Conservation (phyloP, 2,888 invertebrate genomes). For the Tenthredo scrophulariae region DNA sequence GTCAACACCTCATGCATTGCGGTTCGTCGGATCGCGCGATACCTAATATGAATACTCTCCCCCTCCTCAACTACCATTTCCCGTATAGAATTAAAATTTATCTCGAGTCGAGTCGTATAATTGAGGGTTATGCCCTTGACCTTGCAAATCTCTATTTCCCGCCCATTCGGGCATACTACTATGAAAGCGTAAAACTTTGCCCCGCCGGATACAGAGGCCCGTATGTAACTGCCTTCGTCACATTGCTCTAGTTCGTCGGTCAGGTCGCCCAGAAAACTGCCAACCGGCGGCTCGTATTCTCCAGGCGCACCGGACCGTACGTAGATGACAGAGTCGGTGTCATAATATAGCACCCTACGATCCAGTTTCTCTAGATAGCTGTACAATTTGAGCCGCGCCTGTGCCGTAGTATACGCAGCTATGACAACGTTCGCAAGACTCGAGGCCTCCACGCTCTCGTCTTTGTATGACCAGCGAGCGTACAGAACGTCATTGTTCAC, state of each 20-base stretch:
- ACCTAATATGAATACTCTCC: too few species aligned
- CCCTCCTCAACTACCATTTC: too few species aligned
- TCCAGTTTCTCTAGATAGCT: constrained; percentile 67
- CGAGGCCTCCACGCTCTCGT: too few species aligned
- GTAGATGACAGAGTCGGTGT: constrained; percentile 74
- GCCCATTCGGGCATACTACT: too few species aligned
- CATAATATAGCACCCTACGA: constrained; percentile 69
- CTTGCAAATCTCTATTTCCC: too few species aligned
- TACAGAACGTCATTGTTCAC: too few species aligned
- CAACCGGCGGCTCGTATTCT: constrained; percentile 63
- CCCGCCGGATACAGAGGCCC: constrained; percentile 70
- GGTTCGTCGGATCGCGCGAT: constrained; percentile 37
- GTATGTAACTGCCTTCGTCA: constrained; percentile 65
- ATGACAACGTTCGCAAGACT: constrained; percentile 67
- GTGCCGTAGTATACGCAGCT: constrained; percentile 72
- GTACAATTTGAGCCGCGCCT: constrained; percentile 70
- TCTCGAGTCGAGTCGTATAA: too few species aligned
- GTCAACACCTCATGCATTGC: constrained; percentile 27
- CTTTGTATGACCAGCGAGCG: too few species aligned
- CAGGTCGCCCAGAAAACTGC: constrained; percentile 70
- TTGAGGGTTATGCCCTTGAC: too few species aligned
- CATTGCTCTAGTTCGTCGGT: constrained; percentile 70
- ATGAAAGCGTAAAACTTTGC: too few species aligned
- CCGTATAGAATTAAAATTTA: too few species aligned
- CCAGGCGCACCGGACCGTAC: too few species aligned